Evolutionary conservation across 2,797 vertebrate genomes (phyloP).

Genomic region (Sebastes wilsoni): DNA sequence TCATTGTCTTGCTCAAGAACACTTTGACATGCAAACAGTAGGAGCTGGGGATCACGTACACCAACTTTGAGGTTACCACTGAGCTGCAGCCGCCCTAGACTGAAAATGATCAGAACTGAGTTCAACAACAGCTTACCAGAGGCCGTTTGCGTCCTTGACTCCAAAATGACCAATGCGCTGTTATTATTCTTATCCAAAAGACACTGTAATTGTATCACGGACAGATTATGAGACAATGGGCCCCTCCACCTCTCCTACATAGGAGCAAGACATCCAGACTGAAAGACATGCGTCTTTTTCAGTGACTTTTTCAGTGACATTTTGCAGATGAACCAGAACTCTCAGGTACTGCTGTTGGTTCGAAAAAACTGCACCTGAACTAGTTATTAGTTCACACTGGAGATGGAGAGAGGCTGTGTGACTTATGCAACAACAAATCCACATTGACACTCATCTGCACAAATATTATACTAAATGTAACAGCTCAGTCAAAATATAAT

Average conservation of each 20-base stretch:
- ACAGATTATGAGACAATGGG: neutral
- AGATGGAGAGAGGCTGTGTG: neutral
- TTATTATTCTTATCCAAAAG: neutral
- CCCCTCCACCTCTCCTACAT: neutral
- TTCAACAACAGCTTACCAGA: neutral
- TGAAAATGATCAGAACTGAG: neutral
- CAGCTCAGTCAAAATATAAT: neutral
- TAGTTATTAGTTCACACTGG: neutral
- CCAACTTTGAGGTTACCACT: no score
- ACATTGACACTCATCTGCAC: neutral
- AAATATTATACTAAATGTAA: neutral
- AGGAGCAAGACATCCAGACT: neutral
- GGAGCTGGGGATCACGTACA: no score
- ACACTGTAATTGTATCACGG: neutral
- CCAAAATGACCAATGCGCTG: neutral
- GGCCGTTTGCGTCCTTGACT: neutral
- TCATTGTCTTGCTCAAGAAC: no score
- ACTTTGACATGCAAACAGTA: no score
- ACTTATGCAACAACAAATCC: neutral
- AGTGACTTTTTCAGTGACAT: neutral
- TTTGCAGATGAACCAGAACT: neutral
- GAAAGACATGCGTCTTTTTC: neutral
- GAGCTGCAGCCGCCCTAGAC: no score
- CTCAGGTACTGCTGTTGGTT: neutral
- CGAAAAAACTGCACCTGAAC: neutral